phyloP scores from a whole-genome alignment of 37 sponge, comb jelly and placozoan species.

The Theonella swinhoei region DNA sequence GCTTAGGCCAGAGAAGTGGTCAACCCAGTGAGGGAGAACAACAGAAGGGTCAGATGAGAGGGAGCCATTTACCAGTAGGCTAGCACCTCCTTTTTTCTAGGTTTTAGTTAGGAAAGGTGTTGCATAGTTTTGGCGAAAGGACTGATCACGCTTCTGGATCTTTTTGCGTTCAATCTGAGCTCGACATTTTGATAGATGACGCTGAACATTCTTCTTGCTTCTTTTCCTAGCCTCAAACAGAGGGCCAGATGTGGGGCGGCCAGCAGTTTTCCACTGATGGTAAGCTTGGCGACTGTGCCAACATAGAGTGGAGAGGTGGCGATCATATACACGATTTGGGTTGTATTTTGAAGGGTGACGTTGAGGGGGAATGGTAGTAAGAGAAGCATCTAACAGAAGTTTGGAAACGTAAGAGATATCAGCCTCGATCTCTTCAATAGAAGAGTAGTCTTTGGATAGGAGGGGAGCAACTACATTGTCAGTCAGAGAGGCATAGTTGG shows the following conservation, averaged over 20 bases:
- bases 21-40: neutral
- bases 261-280: neutral
- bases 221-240: neutral
- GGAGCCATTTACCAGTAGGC: neutral
- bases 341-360: neutral
- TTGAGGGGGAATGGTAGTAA: neutral
- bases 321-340: neutral
- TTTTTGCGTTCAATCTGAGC: neutral
- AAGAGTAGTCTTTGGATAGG: too few species aligned
- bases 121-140: neutral
- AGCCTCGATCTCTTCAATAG: too few species aligned
- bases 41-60: neutral
- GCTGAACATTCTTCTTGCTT: neutral
- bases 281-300: neutral
- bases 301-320: neutral
- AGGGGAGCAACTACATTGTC: too few species aligned
- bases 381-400: neutral
- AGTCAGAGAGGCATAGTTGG: too few species aligned
- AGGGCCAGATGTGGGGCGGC: neutral
- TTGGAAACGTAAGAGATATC: neutral
- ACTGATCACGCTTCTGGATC: neutral
- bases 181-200: neutral
- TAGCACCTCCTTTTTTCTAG: neutral
- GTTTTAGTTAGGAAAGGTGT: neutral
- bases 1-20: neutral